phyloP scores from a whole-genome alignment of 2,113 vertebrate genomes.

The Alouatta palliata region DNA sequence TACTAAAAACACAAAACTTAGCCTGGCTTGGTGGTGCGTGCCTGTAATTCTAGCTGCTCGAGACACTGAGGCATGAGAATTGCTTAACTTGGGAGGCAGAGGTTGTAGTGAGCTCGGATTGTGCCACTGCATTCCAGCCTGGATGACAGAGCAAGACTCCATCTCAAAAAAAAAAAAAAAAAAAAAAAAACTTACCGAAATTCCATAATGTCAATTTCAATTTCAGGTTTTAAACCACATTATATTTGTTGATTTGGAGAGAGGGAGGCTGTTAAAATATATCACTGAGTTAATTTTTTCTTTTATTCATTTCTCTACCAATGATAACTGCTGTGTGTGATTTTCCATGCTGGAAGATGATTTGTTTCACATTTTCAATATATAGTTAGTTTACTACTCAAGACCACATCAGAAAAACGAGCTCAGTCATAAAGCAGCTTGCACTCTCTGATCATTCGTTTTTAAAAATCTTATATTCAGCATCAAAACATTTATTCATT shows the following conservation, averaged over 20 bases:
- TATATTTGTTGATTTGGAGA: background rate
- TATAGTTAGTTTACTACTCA: conserved; percentile 74
- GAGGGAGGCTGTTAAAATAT: background rate
- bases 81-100: no score
- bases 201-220: background rate
- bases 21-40: no score
- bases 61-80: no score
- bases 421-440: conserved; percentile 79
- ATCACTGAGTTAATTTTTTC: conserved; percentile 41
- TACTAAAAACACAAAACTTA: no score
- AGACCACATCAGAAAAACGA: conserved; percentile 82
- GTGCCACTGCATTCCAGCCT: no score
- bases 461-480: conserved; percentile 81
- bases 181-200: background rate
- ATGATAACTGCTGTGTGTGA: conserved; percentile 53
- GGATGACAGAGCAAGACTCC: no score
- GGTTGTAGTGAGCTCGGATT: no score
- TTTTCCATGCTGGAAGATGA: conserved; percentile 71
- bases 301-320: conserved; percentile 64
- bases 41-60: no score
- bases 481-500: conserved; percentile 70
- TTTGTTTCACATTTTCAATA: conserved; percentile 76
- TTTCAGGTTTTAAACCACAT: background rate
- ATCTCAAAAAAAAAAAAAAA: no score
- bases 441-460: conserved; percentile 80